These are phyloP conservation scores for Xyrauchen texanus DNA, from an alignment of 2,113 vertebrate species.

Conservation along the genomic window DNA sequence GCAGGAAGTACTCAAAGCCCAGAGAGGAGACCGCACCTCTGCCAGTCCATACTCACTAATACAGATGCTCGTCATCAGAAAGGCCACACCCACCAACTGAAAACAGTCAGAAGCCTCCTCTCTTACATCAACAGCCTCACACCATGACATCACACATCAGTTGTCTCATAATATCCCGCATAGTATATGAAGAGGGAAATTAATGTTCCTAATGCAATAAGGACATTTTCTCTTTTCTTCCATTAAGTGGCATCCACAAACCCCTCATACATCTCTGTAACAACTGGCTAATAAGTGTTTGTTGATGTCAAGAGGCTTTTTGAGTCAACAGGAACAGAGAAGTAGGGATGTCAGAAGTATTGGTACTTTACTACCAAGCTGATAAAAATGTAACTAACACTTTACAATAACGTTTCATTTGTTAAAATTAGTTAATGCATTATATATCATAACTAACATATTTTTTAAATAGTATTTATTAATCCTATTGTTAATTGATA, in stretches of 20 bases:
- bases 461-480: no score
- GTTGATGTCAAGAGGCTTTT: not conserved
- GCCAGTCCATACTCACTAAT: not conserved
- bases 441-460: no score
- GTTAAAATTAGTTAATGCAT: no score
- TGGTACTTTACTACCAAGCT: not conserved
- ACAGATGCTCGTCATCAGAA: not conserved
- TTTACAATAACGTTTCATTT: not conserved
- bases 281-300: not conserved
- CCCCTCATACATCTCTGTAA: slow-evolving; percentile 11
- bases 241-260: slow-evolving; percentile 8
- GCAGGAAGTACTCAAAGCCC: slow-evolving; percentile 45
- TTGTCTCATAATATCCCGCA: slow-evolving; percentile 14
- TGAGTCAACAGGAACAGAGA: not conserved
- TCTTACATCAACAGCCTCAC: not conserved
- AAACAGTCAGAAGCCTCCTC: not conserved
- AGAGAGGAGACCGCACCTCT: slow-evolving; percentile 25
- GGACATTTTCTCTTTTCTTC: slow-evolving; percentile 9
- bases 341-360: not conserved
- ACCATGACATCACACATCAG: slow-evolving; percentile 13
- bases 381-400: not conserved
- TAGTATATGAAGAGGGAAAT: slow-evolving; percentile 45
- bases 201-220: slow-evolving; percentile 53
- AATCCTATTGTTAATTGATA: no score
- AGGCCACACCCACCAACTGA: slow-evolving; percentile 40